These are phyloP conservation scores for Neoaliturus tenellus DNA, from an alignment of 2,888 invertebrate species.

Conservation along the genomic window DNA sequence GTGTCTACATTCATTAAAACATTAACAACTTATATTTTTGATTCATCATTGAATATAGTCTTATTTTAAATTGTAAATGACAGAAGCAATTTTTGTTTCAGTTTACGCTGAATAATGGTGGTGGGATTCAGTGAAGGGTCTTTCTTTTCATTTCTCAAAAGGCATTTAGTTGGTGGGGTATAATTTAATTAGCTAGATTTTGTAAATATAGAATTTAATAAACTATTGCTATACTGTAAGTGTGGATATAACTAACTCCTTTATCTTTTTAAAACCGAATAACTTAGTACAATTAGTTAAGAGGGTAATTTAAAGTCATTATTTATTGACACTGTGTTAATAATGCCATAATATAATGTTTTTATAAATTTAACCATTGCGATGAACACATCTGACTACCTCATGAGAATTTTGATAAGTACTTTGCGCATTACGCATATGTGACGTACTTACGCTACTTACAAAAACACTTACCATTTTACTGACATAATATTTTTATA, in stretches of 20 bases:
- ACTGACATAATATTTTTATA: too few species aligned
- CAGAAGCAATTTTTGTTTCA: conserved; percentile 39
- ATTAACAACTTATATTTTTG: too few species aligned
- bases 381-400: too few species aligned
- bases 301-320: too few species aligned
- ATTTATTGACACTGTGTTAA: background rate
- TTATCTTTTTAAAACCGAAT: too few species aligned
- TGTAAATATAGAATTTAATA: background rate
- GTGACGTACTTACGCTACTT: too few species aligned
- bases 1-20: too few species aligned
- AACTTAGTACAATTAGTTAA: background rate
- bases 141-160: conserved; percentile 15
- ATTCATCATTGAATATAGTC: background rate
- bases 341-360: background rate
- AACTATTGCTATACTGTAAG: background rate
- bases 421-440: too few species aligned
- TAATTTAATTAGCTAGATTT: background rate
- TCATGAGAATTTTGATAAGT: too few species aligned
- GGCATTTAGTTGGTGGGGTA: conserved; percentile 22
- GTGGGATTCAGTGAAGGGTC: conserved; percentile 27
- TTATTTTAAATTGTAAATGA: conserved; percentile 16
- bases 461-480: too few species aligned
- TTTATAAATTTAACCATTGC: too few species aligned
- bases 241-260: background rate
- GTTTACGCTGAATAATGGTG: conserved; percentile 18